Evolutionary conservation across 2,888 invertebrate genomes (phyloP), one percentile per base, ranked within the genome.

Genomic region (Flexamia atlantica): DNA sequence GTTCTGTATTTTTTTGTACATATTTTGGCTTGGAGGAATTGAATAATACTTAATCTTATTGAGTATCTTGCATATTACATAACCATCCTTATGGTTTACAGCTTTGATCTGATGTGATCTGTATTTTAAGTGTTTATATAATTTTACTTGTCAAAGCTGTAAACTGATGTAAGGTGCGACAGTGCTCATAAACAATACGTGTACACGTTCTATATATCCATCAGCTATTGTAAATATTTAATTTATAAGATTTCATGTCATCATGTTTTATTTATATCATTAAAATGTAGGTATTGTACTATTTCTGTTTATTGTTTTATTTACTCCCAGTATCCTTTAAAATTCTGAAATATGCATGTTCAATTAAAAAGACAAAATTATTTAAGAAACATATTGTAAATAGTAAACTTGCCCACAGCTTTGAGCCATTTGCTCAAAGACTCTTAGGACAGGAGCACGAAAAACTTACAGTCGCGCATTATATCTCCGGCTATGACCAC

Each of bases 61-160:
- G 81, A 57, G 81, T 81, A 68, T 42, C 81, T 81, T 81, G 81
- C 81, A 81, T 64, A 46, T 81, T 81, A 81, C 81, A 81, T 64
- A 57, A 60, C n/a, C 57, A 32, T 30, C 10, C 5, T 68, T 32
- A 30, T 14, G 42, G 1, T 17, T 81, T 42, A 64, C 40, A 40
- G 42, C 46, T 28, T 81, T 36, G 25, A 68, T 42, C 68, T 72
- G 2, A 23, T 72, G 72, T 72, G 72, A 72, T 72, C 17, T 72
- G 25, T 72, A 40, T 40, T 72, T 4, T 30, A 20, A 36, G 23
- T 81, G 36, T 60, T 30, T 36, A 81, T 72, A 40, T 72, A 2
- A 20, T 72, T 81, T 60, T 60, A 17, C 14, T 81, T 36, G 20
- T 60, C 25, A 80, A 53, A 53, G 57, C 7, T 53, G 50, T 60